Evolutionary conservation across 1,140 invertebrate genomes (phyloP).

Genomic region (Popillia japonica): DNA sequence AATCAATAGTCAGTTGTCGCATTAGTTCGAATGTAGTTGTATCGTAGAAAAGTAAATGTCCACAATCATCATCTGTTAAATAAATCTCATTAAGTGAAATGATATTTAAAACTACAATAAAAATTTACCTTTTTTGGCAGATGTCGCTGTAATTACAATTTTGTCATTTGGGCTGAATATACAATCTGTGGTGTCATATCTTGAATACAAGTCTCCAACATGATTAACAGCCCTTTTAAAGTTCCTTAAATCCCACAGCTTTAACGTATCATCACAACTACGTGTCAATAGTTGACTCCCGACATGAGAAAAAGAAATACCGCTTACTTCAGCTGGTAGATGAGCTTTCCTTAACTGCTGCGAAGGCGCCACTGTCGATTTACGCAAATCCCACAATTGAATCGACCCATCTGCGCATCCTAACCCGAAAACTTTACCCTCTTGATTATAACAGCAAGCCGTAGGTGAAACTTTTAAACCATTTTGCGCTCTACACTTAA

Average conservation of each 20-base stretch:
- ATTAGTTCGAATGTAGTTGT: conserved; percentile 80
- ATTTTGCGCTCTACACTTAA: conserved; percentile 88
- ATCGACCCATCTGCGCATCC: conserved; percentile 96
- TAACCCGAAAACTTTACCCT: conserved; percentile 88
- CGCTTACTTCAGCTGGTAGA: conserved; percentile 82
- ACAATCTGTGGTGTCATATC: conserved; percentile 92
- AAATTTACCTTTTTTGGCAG: conserved; percentile 70
- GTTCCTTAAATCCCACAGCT: conserved; percentile 91
- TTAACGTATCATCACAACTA: conserved; percentile 92
- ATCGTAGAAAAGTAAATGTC: conserved; percentile 85
- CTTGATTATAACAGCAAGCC: conserved; percentile 82
- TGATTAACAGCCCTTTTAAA: conserved; percentile 82
- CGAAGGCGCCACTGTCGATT: conserved; percentile 82
- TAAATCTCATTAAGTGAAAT: not conserved
- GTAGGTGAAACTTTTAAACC: conserved; percentile 91
- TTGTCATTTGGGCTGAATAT: conserved; percentile 94
- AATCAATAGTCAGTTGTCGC: conserved; percentile 77
- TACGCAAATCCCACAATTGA: conserved; percentile 96
- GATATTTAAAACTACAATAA: not conserved
- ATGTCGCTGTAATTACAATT: conserved; percentile 88
- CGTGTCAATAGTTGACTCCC: conserved; percentile 82
- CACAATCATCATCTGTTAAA: conserved; percentile 65
- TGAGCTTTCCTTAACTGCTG: conserved; percentile 84
- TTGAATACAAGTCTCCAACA: conserved; percentile 78
- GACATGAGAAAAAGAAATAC: conserved; percentile 88